Evolutionary conservation across 2,888 invertebrate genomes (phyloP), one percentile per base, ranked within the genome.

Genomic region (Eristalis arbustorum): DNA sequence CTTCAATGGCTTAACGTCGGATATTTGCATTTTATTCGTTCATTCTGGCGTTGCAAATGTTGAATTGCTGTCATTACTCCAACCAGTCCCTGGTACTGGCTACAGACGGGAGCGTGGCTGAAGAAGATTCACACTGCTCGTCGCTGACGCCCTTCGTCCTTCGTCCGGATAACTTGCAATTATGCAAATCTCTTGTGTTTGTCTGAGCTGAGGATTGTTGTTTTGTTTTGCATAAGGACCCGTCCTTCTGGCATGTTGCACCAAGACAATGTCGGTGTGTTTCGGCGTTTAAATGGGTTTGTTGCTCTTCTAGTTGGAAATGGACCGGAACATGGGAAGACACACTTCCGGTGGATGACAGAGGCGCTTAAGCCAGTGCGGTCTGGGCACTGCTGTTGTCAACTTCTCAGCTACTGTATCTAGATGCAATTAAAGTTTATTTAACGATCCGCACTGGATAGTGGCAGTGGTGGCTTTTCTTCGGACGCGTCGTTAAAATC

Each of bases 11-110:
- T 22, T 18, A 37, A 18, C 6, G 49, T 49, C 49, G 49, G 49
- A 49, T 68, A 72, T 80, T 74, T 74, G 80, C 80, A 80, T 80
- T 74, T 74, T 69, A 73, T 73, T 80, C 22, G 25, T 40, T 49
- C 31, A 34, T 42, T 71, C 59, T 34, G 49, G 61, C 66, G 37
- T 79, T 79, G 66, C 49, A 67, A 67, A 79, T 72, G 66, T 72
- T 49, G 34, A 78, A 59, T 49, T 59, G 62, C 31, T 37, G 49
- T 61, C 56, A 18, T 61, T 37, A n/a, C 23, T 22, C 63, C n/a
- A 13, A 31, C 14, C 28, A 37, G 10, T 49, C 31, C 28, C 59
- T 66, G 6, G 31, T 18, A 37, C 66, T 25, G n/a, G 31, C 49
- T 6, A 18, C 18, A 8, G n/a, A n/a, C n/a, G 5, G 4, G 6